Evolutionary conservation across 2,888 invertebrate species (phyloP).

Genomic region (Lasioglossum lativentre): DNA sequence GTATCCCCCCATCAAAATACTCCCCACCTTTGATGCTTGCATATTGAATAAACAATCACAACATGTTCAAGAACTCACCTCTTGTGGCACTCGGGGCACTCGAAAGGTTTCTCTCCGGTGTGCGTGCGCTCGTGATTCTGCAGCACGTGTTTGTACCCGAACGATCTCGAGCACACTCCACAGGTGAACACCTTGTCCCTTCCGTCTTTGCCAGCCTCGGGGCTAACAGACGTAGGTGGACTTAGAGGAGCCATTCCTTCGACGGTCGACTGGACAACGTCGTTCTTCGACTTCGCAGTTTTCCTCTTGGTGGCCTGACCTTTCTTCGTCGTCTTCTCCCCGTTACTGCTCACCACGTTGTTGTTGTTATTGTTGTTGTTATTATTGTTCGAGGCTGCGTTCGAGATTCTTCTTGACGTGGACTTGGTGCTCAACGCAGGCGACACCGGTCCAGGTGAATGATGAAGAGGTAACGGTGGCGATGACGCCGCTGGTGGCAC

Average conservation of each 20-base stretch:
- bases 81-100: slow-evolving; percentile 96
- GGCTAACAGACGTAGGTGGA: slow-evolving; percentile 85
- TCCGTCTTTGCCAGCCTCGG: slow-evolving; percentile 80
- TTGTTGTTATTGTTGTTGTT: slow-evolving; percentile 84
- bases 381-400: slow-evolving; percentile 74
- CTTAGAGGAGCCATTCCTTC: slow-evolving; percentile 84
- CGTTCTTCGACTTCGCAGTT: slow-evolving; percentile 85
- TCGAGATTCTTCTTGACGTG: slow-evolving; percentile 81
- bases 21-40: neutral
- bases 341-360: slow-evolving; percentile 69
- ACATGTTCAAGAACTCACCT: slow-evolving; percentile 82
- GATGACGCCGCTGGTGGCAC: slow-evolving; percentile 85
- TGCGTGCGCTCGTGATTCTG: slow-evolving; percentile 98
- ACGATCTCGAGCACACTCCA: slow-evolving; percentile 93
- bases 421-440: slow-evolving; percentile 83
- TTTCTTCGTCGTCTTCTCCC: slow-evolving; percentile 80
- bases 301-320: slow-evolving; percentile 85
- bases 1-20: neutral
- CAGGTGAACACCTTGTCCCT: slow-evolving; percentile 95
- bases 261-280: slow-evolving; percentile 54
- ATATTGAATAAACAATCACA: neutral
- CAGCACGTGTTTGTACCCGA: slow-evolving; percentile 97
- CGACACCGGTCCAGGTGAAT: slow-evolving; percentile 76
- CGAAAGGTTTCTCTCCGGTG: slow-evolving; percentile 97
- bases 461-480: slow-evolving; percentile 86